phyloP scores from a whole-genome alignment of 2,888 invertebrate genomes.

The Tridacna gigas region DNA sequence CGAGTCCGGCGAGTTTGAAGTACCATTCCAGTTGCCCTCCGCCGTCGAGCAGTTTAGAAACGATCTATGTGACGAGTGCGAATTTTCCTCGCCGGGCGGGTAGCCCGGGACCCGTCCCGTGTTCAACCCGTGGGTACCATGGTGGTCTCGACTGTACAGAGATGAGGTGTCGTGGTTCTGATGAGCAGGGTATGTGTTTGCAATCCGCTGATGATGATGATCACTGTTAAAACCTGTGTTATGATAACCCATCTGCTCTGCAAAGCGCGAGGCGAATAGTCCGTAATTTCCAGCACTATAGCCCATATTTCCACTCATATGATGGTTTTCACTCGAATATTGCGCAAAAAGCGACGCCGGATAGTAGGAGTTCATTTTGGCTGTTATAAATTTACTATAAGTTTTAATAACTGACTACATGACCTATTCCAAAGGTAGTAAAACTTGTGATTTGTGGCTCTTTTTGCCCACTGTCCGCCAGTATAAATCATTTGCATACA shows the following conservation, averaged over 20 bases:
- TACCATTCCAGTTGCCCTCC: conserved; percentile 68
- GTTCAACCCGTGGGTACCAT: conserved; percentile 48
- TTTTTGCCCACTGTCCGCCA: conserved; percentile 76
- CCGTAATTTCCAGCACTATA: conserved; percentile 78
- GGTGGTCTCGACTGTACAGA: conserved; percentile 59
- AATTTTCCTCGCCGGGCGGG: conserved; percentile 67
- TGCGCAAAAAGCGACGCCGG: conserved; percentile 80
- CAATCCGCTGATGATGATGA: conserved; percentile 66
- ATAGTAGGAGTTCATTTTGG: conserved; percentile 82
- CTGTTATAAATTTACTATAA: conserved; percentile 75
- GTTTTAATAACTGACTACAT: conserved; percentile 79
- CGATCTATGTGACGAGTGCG: conserved; percentile 59
- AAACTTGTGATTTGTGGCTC: conserved; percentile 81
- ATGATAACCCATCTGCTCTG: conserved; percentile 76
- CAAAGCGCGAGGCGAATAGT: conserved; percentile 78
- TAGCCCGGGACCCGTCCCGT: conserved; percentile 65
- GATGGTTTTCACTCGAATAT: conserved; percentile 80
- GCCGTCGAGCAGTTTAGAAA: conserved; percentile 64
- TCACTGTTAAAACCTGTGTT: conserved; percentile 67
- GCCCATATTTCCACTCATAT: conserved; percentile 75
- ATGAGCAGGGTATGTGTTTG: conserved; percentile 71
- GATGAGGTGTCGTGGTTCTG: conserved; percentile 66
- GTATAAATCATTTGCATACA: conserved; percentile 80
- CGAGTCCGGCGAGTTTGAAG: conserved; percentile 71
- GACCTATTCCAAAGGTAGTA: conserved; percentile 75